A percentile compares a stretch with the other conserved stretches of the same genome.
phyloP scores from a whole-genome alignment of 2,797 vertebrate species.

The Lutjanus campechanus region DNA sequence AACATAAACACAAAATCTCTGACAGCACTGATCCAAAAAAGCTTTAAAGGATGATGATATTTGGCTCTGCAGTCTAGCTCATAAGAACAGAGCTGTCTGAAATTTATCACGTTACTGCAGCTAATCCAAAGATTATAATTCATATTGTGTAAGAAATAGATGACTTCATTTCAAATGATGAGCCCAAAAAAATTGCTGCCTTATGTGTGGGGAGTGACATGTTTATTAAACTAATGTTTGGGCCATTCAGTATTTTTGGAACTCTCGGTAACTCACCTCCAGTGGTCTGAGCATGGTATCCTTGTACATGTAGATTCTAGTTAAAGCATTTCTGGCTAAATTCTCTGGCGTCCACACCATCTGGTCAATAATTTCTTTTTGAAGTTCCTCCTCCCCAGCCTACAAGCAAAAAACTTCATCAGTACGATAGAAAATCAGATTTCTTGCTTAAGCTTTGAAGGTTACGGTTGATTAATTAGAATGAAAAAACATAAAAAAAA shows the following conservation, averaged over 20 bases:
- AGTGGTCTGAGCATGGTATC: slow-evolving; percentile 87
- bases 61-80: not conserved
- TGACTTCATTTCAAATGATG: not conserved
- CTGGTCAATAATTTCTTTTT: slow-evolving; percentile 76
- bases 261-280: slow-evolving; percentile 83
- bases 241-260: not conserved
- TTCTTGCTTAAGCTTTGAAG: not conserved
- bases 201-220: not conserved
- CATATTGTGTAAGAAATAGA: not conserved
- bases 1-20: not conserved
- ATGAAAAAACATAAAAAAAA: not conserved
- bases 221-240: not conserved
- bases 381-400: slow-evolving; percentile 63
- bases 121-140: not conserved
- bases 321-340: slow-evolving; percentile 81
- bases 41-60: not conserved
- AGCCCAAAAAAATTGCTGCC: not conserved
- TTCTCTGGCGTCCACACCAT: slow-evolving; percentile 90
- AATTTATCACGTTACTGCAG: not conserved
- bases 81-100: not conserved
- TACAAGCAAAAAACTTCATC: slow-evolving; percentile 33
- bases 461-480: not conserved
- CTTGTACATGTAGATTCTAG: slow-evolving; percentile 85
- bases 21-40: not conserved
- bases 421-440: not conserved